Evolutionary conservation across 2,888 invertebrate species (phyloP).

Genomic region (Bellardia pandia): DNA sequence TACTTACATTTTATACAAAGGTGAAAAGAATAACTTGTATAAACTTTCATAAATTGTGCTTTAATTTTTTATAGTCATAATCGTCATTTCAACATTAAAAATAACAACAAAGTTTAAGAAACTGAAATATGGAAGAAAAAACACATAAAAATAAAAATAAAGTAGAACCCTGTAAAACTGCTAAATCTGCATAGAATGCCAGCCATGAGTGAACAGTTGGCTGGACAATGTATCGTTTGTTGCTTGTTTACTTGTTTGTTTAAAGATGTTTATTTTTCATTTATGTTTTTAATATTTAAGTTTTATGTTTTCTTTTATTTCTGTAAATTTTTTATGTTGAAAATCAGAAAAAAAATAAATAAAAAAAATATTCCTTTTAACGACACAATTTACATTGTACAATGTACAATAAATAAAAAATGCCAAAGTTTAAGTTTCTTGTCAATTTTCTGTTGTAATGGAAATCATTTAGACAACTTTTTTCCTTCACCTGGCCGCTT

Average conservation of each 20-base stretch:
- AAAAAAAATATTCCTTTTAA: neutral
- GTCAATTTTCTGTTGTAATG: constrained; percentile 43
- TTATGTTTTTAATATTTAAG: constrained; percentile 16
- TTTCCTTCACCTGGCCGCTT: constrained; percentile 8
- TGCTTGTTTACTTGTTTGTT: neutral
- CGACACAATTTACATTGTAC: neutral
- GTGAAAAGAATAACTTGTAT: constrained; percentile 57
- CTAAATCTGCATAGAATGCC: neutral
- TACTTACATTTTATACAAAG: constrained; percentile 34
- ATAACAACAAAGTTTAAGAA: constrained; percentile 34
- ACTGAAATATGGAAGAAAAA: neutral
- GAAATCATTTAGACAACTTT: constrained; percentile 25
- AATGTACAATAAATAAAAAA: constrained; percentile 37
- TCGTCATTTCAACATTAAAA: constrained; percentile 39
- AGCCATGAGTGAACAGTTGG: constrained; percentile 3
- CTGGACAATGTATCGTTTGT: constrained; percentile 35
- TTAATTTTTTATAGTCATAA: constrained; percentile 55
- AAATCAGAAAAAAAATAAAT: too few relatives aligned
- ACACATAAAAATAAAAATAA: neutral
- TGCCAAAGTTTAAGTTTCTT: constrained; percentile 30
- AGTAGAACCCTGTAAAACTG: neutral
- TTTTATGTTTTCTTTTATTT: constrained; percentile 9
- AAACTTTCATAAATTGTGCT: constrained; percentile 60
- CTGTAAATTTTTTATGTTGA: neutral
- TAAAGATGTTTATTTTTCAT: neutral